Conservation (phyloP, 1,140 invertebrate species). For the Arctopsyche grandis region DNA sequence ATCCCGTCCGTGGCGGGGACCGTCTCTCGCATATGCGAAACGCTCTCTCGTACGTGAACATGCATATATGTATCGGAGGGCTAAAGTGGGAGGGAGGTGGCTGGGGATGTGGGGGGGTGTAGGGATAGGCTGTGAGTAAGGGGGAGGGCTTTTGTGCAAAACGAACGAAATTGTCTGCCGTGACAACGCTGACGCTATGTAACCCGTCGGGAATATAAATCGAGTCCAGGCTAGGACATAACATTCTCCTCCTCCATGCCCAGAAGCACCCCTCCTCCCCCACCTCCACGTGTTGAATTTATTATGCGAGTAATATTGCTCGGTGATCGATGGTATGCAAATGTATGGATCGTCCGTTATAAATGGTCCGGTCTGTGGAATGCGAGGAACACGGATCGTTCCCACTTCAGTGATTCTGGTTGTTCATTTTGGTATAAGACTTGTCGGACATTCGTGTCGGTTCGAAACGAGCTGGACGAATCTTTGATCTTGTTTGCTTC, state of each 20-base stretch:
- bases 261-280: not conserved
- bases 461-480: too few species aligned
- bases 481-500: too few species aligned
- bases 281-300: not conserved
- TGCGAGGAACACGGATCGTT: not conserved
- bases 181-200: slow-evolving; percentile 22
- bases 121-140: not conserved
- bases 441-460: too few species aligned
- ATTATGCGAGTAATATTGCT: slow-evolving; percentile 22
- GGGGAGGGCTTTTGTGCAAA: slow-evolving; percentile 2
- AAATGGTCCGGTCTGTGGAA: not conserved
- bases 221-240: not conserved
- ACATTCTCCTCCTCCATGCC: not conserved
- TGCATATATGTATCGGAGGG: not conserved
- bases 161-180: slow-evolving; percentile 28
- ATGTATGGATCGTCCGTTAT: not conserved
- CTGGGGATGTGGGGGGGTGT: not conserved
- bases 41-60: not conserved
- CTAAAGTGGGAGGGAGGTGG: not conserved
- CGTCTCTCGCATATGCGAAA: not conserved
- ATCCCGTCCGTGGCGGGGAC: not conserved
- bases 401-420: too few species aligned
- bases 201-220: slow-evolving; percentile 32
- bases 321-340: slow-evolving; percentile 18
- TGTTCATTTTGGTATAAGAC: too few species aligned